These are phyloP conservation scores for Pherbina coryleti DNA, from an alignment of 2,888 invertebrate genomes.

Conservation along the genomic window DNA sequence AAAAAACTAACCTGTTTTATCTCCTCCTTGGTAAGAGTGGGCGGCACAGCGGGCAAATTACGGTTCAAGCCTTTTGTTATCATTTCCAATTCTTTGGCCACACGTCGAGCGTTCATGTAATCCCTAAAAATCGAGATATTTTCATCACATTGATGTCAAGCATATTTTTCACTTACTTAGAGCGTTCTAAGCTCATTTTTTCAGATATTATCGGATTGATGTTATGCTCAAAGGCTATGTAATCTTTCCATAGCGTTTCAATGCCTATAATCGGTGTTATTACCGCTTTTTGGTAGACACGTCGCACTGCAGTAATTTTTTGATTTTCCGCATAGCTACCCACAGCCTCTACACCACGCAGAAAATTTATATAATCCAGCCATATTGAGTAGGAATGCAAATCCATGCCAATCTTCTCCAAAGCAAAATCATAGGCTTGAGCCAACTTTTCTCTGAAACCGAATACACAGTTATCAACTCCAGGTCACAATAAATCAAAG, in stretches of 20 bases:
- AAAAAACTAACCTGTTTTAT: slow-evolving; percentile 81
- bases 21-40: slow-evolving; percentile 90
- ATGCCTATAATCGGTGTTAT: slow-evolving; percentile 97
- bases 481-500: background rate
- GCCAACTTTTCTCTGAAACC: slow-evolving; percentile 96
- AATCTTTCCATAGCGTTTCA: slow-evolving; percentile 97
- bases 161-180: slow-evolving; percentile 67
- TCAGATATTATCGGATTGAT: slow-evolving; percentile 87
- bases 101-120: slow-evolving; percentile 96
- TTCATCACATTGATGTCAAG: background rate
- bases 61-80: slow-evolving; percentile 95
- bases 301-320: slow-evolving; percentile 97
- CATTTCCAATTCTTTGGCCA: slow-evolving; percentile 95
- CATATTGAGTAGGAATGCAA: slow-evolving; percentile 96
- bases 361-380: slow-evolving; percentile 97
- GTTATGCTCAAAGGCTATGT: slow-evolving; percentile 95
- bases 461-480: background rate
- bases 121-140: slow-evolving; percentile 73
- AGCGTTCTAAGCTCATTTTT: slow-evolving; percentile 96
- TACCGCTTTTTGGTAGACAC: slow-evolving; percentile 96
- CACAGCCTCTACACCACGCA: slow-evolving; percentile 96
- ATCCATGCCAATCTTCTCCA: slow-evolving; percentile 99
- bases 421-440: slow-evolving; percentile 98
- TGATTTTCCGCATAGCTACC: slow-evolving; percentile 99
- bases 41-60: slow-evolving; percentile 97